Evolutionary conservation across 2,888 invertebrate species (phyloP).

Genomic region (Aethes cnicana): DNA sequence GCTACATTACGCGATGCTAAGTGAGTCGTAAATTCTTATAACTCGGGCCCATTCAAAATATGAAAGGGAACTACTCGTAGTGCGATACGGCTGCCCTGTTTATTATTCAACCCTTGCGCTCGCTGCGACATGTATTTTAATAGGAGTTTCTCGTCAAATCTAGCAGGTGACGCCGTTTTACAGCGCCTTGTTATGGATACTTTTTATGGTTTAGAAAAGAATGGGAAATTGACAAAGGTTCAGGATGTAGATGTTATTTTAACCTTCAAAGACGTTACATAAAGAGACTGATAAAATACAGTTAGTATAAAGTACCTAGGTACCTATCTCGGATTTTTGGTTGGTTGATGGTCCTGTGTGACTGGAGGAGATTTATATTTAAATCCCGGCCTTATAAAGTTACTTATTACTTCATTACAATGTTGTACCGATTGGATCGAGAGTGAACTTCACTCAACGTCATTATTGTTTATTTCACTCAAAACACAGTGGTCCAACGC

Average conservation of each 20-base stretch:
- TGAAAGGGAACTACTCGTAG: conserved; percentile 55
- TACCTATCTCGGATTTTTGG: too few relatives aligned
- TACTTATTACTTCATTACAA: too few relatives aligned
- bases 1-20: conserved; percentile 71
- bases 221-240: neutral
- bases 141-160: conserved; percentile 23
- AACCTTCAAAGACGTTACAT: too few relatives aligned
- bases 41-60: conserved; percentile 78
- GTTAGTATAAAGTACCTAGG: too few relatives aligned
- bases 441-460: neutral
- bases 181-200: too few relatives aligned
- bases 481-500: conserved; percentile 35
- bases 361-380: too few relatives aligned
- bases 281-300: too few relatives aligned
- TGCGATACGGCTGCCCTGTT: conserved; percentile 24
- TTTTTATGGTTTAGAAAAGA: neutral
- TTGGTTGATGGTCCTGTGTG: too few relatives aligned
- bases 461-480: conserved; percentile 14
- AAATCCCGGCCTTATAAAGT: too few relatives aligned
- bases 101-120: conserved; percentile 25
- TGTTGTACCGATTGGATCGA: too few relatives aligned
- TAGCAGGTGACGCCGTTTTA: conserved; percentile 8
- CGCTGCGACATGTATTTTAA: conserved; percentile 26
- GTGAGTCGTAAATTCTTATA: conserved; percentile 81
- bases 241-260: neutral